Base-by-base conservation (phyloP, 1,140 invertebrate species). In the Whitmania pigra region DNA sequence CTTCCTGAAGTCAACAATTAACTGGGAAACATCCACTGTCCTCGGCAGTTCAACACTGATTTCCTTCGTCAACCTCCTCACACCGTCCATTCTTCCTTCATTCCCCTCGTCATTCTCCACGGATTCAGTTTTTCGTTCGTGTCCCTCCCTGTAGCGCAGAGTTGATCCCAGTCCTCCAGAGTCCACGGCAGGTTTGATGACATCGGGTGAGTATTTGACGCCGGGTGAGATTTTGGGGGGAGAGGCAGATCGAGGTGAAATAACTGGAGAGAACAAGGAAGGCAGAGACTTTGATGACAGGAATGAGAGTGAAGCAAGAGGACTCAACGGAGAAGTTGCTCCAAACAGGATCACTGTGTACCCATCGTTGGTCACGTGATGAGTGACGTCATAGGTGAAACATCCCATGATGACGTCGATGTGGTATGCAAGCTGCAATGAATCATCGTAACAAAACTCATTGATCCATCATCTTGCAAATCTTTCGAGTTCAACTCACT, bases 31-130 rank as follows among this genome's bases (percentile, higher is more conserved):
- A 36, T 70, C 43, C 18, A 70, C 31, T 20, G 36, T 25, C 36
- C 13, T 25, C 18, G 69, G 69, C 13, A 70, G 25, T 49, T 70
- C 43, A 11, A 70, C n/a, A 22, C 69, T 36, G 31, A 70, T 40
- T 53, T 70, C 69, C 69, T 70, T 70, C 69, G 69, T 70, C 53
- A 70, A 53, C 18, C 69, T 36, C 53, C n/a, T 53, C 29, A 53
- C 11, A 54, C 53, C 53, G 27, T 25, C 18, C 6, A 49, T 18
- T 25, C 25, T 49, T 25, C 11, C 57, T 22, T 63, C 22, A 2
- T 63, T 15, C 1, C 22, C 22, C 11, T 18, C 57, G 11, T 63
- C 29, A 13, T 63, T 15, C 6, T 11, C 7, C 1, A 1, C 29
- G 29, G 6, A 25, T 63, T 17, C 29, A 20, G 57, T 63, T n/a